Evolutionary conservation across 92 coral and sea anemone genomes (phyloP), one percentile per base, ranked within the genome.

Genomic region (Chrysogorgia sp.): DNA sequence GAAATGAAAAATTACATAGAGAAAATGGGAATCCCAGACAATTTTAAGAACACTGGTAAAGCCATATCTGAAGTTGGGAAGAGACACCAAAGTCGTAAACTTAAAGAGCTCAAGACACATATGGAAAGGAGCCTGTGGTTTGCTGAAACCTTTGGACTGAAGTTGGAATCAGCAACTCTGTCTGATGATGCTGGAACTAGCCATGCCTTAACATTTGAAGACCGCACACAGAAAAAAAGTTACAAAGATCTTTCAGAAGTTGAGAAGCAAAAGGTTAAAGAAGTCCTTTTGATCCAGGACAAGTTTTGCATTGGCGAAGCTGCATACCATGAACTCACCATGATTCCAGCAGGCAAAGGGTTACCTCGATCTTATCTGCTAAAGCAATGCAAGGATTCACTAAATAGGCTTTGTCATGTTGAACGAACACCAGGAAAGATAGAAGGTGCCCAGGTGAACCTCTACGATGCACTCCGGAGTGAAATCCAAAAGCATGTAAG

Each of bases 71-170:
- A 70, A 1, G 35, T 70, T 15, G 76, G 59, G 52, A 70, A 49
- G 29, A 47, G 61, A 19, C 60, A 70, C 24, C 59, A 70, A 31
- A 6, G 28, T 29, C 22, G 61, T 12, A 70, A 70, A 70, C 34
- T 70, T 9, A 70, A 45, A 29, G 85, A 82, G 14, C 84, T 90
- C 1, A 90, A 82, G 61, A 90, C 90, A 26, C 79, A 77, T 9
- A 76, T 82, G 7, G 88, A 89, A 60, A 86, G 66, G 40, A 86
- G 83, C 40, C 74, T 89, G 31, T 89, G 88, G 93, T 89, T 86
- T 75, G 90, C 88, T 53, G 61, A 89, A 14, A 82, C 92, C 0
- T 86, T 57, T 77, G 92, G 88, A 1, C 58, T 86, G 47, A 40
- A 70, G 20, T 80, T 85, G 55, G 83, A 45, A 7, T 34, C 76